Evolutionary conservation across 2,113 vertebrate species (phyloP), one percentile per base, ranked within the genome.

Genomic region (Semnornis frantzii): DNA sequence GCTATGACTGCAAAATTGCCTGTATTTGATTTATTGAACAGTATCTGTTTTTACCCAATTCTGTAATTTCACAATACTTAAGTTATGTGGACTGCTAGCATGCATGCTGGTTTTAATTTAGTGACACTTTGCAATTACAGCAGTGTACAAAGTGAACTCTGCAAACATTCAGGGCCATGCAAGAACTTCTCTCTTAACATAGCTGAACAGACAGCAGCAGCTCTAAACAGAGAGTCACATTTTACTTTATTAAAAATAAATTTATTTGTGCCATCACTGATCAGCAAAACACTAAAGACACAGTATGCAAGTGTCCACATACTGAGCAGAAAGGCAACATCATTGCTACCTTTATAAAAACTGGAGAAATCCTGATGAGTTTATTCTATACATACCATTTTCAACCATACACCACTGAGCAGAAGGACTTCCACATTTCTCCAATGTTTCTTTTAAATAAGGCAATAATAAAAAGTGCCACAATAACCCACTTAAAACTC

Each of bases 161-260:
- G 33, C 23, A 87, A 78, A 31, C 14, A 64, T 60, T 85, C 3
- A 1, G 48, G 37, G 77, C 60, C 31, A 6, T 85, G 44, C 15
- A 87, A 89, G 72, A 92, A 68, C 33, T 76, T 5, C 0, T 34
- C 15, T 24, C 57, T 57, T 75, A 59, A 72, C 54, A 69, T 7
- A 63, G 54, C 58, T 63, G 52, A 89, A 71, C 16, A 59, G 30
- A 31, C 1, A 77, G 20, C 28, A 75, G 4, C 73, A 77, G 84
- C 54, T 71, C 50, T 39, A 78, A 85, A 69, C 59, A 34, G 86
- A 85, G 62, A 7, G 6, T 10, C 39, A 20, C 37, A 25, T 86
- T 89, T 95, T 70, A 93, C 76, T 97, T 97, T 93, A 97, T 97
- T 97, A 95, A 95, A 88, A 98, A 97, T 97, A 95, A 96, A 91